phyloP scores from a whole-genome alignment of 2,113 vertebrate genomes.

The Myodes glareolus region DNA sequence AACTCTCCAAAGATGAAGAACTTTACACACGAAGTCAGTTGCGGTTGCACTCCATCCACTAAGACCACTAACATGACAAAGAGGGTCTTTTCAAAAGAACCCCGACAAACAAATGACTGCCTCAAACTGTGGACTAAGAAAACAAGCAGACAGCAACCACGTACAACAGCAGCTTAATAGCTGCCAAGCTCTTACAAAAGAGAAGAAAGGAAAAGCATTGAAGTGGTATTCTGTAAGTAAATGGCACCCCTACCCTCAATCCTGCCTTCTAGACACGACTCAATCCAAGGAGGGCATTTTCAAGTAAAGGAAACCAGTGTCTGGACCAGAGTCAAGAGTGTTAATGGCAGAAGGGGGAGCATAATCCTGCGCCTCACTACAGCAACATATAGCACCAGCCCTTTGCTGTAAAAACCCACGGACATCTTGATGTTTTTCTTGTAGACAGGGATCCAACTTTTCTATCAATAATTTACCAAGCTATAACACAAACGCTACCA shows the following conservation, averaged over 20 bases:
- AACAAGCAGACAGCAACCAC: conserved; percentile 62
- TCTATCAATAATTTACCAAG: conserved; percentile 42
- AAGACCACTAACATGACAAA: conserved; percentile 65
- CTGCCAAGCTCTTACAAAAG: conserved; percentile 33
- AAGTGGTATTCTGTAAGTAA: not conserved
- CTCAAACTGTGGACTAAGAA: conserved; percentile 45
- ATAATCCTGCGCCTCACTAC: not conserved
- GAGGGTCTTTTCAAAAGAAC: conserved; percentile 69
- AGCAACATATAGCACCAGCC: not conserved
- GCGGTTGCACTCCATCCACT: conserved; percentile 68
- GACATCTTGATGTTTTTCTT: not conserved
- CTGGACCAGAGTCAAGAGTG: not conserved
- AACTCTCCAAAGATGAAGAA: conserved; percentile 72
- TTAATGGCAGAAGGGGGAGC: not conserved
- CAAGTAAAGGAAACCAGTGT: not conserved
- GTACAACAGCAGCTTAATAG: conserved; percentile 50
- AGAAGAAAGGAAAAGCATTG: not conserved
- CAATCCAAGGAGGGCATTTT: not conserved
- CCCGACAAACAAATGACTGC: conserved; percentile 71
- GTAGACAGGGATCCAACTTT: conserved; percentile 2
- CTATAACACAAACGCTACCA: not conserved
- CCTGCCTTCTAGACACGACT: not conserved
- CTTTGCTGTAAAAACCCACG: conserved; percentile 14
- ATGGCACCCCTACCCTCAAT: not conserved
- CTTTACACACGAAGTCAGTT: conserved; percentile 78